A percentile compares a stretch with the other conserved stretches of the same genome.
Evolutionary conservation across 2,797 vertebrate species (phyloP).

Genomic region (Erethizon dorsatum): DNA sequence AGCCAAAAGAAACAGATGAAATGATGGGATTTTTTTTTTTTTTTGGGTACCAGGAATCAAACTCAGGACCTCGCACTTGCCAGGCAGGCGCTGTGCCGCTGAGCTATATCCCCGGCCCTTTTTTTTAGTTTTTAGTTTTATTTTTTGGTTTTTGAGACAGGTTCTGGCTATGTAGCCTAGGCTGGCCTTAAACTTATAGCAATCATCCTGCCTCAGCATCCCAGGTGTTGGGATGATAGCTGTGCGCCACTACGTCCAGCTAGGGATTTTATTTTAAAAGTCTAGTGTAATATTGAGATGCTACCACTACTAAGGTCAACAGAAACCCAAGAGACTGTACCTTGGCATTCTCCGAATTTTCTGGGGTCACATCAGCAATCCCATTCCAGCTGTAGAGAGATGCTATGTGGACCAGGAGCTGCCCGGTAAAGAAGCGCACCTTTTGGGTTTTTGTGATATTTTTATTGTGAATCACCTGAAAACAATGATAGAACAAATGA

Average conservation of each 20-base stretch:
- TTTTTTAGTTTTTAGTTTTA: neutral
- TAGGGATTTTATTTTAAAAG: neutral
- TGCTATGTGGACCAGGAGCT: constrained; percentile 92
- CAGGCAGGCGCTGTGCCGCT: no score
- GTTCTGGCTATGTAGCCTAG: neutral
- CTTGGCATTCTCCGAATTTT: constrained; percentile 86
- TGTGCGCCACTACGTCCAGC: neutral
- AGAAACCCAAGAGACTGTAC: constrained; percentile 84
- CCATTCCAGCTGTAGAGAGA: constrained; percentile 97
- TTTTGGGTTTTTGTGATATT: constrained; percentile 97
- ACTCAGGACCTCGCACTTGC: no score
- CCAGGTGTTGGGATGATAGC: neutral
- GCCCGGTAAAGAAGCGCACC: constrained; percentile 95
- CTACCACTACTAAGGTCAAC: neutral
- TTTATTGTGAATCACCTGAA: constrained; percentile 95
- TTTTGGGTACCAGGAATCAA: no score
- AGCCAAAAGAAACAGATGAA: neutral
- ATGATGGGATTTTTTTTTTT: accelerated
- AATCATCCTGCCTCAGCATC: neutral
- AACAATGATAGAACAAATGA: neutral
- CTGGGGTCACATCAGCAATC: constrained; percentile 92
- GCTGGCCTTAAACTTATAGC: neutral
- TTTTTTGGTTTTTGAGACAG: neutral
- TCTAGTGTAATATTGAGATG: neutral
- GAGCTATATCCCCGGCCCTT: no score